phyloP scores from a whole-genome alignment of 2,888 invertebrate species.

The Liopterus haemorrhoidalis region DNA sequence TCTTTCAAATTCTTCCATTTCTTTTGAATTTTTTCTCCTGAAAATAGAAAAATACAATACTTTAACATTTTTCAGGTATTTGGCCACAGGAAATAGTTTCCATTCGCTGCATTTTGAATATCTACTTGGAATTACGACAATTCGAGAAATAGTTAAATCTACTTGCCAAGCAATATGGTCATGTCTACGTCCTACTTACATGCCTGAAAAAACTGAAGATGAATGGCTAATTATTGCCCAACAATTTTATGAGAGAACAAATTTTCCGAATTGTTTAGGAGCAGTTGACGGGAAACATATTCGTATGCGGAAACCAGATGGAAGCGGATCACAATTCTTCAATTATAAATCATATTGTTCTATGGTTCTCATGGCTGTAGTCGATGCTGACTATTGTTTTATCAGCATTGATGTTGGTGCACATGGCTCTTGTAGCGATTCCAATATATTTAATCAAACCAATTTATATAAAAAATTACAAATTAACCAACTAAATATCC shows the following conservation, averaged over 20 bases:
- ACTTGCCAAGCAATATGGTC: constrained; percentile 27
- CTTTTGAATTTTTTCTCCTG: constrained; percentile 27
- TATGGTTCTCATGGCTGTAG: constrained; percentile 28
- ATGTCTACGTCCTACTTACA: constrained; percentile 20
- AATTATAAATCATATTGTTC: constrained; percentile 29
- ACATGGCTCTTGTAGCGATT: constrained; percentile 21
- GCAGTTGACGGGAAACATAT: constrained; percentile 30
- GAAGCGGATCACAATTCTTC: constrained; percentile 24
- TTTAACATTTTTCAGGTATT: constrained; percentile 21
- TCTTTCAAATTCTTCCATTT: constrained; percentile 28
- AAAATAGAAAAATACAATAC: constrained; percentile 7
- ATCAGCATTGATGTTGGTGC: constrained; percentile 27
- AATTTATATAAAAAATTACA: constrained; percentile 25
- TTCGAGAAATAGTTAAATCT: constrained; percentile 23
- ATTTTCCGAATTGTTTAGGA: constrained; percentile 32
- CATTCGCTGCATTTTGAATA: constrained; percentile 23
- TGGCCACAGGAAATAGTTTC: constrained; percentile 25
- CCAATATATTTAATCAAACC: constrained; percentile 22
- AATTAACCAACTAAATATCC: constrained; percentile 21
- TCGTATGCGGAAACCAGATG: constrained; percentile 15
- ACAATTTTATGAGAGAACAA: constrained; percentile 23
- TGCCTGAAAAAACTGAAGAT: constrained; percentile 25
- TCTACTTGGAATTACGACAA: constrained; percentile 23
- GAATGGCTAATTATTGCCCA: constrained; percentile 24
- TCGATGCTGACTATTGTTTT: constrained; percentile 29